phyloP scores from a whole-genome alignment of 1,140 invertebrate species.

The Brachionus calyciflorus region DNA sequence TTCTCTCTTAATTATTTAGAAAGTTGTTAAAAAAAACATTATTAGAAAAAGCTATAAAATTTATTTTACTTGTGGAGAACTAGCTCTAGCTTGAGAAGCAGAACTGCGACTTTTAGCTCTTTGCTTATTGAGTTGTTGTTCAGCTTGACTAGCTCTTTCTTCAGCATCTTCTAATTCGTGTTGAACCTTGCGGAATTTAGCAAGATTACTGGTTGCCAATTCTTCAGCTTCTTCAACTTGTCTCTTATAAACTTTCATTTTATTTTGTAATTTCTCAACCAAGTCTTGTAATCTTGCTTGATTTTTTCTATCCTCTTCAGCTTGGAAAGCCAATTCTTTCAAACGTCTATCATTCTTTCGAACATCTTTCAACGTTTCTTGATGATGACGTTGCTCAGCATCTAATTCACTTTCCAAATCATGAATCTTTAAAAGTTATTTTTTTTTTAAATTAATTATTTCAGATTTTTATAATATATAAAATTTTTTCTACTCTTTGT shows the following conservation, averaged over 20 bases:
- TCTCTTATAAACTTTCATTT: slow-evolving; percentile 99
- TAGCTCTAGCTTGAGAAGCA: not conserved
- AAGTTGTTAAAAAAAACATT: not conserved
- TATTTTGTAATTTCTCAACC: slow-evolving; percentile 96
- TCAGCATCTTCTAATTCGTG: slow-evolving; percentile 78
- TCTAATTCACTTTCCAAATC: slow-evolving; percentile 96
- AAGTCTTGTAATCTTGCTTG: slow-evolving; percentile 95
- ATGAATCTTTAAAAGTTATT: slow-evolving; percentile 54
- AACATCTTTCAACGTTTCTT: slow-evolving; percentile 67
- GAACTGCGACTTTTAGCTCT: slow-evolving; percentile 89
- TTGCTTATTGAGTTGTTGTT: slow-evolving; percentile 94
- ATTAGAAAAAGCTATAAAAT: not conserved
- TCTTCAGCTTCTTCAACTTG: slow-evolving; percentile 99
- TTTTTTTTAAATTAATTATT: not conserved
- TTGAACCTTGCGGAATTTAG: slow-evolving; percentile 93
- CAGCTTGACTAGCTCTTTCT: slow-evolving; percentile 92
- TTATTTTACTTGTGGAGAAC: slow-evolving; percentile 1
- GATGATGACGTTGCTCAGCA: slow-evolving; percentile 90
- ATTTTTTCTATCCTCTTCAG: slow-evolving; percentile 94
- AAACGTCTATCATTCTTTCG: slow-evolving; percentile 75
- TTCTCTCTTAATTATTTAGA: not conserved
- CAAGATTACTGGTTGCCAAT: slow-evolving; percentile 93
- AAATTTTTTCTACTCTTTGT: slow-evolving; percentile 59
- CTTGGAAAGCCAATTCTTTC: slow-evolving; percentile 79
- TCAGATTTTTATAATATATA: not conserved